Evolutionary conservation across 2,113 vertebrate genomes (phyloP), one percentile per base, ranked within the genome.

Genomic region (Mustelus asterias): DNA sequence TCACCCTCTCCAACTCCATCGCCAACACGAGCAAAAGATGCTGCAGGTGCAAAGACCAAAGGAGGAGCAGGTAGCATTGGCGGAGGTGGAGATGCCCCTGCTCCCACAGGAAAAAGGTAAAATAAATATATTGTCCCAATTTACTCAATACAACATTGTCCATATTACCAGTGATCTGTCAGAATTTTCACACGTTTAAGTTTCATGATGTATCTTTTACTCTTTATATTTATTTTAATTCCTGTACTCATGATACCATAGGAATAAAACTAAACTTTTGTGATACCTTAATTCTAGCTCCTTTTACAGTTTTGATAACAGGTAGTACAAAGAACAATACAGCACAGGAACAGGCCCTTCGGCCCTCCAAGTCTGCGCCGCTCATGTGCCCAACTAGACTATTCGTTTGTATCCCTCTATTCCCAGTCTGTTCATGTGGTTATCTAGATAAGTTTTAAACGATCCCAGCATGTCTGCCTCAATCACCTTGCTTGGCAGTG

Each of bases 1-100:
- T 99, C 98, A 4, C 98, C 98, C 0, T 98, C 99, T 96, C 98
- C 98, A 0, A 99, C 99, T 41, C 98, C 98, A 5, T 98, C 98
- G 48, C 98, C 98, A 0, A 98, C 98, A 65, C 98, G 97, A 3
- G 98, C 98, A 96, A 98, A 98, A 97, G 98, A 98, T 0, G 96
- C 97, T 83, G 37, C 96, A 24, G 93, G 37, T 48, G 41, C 65
- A 0, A 99, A 99, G 97, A 97, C 97, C 96, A 99, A 99, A 97
- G 97, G 98, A 5, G 69, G 99, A 99, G 29, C 97, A 97, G 0
- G 97, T 16, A 69, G 18, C 9, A n/a, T 16, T 67, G 37, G 63
- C 3, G 93, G 63, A 95, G 41, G 37, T 22, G 41, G 65, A 26
- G 93, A 95, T 26, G 93, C 22, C 22, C 93, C 97, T 60, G 97